Conservation (phyloP, 2,888 invertebrate genomes). For the Eueremaeus valkanovi region DNA sequence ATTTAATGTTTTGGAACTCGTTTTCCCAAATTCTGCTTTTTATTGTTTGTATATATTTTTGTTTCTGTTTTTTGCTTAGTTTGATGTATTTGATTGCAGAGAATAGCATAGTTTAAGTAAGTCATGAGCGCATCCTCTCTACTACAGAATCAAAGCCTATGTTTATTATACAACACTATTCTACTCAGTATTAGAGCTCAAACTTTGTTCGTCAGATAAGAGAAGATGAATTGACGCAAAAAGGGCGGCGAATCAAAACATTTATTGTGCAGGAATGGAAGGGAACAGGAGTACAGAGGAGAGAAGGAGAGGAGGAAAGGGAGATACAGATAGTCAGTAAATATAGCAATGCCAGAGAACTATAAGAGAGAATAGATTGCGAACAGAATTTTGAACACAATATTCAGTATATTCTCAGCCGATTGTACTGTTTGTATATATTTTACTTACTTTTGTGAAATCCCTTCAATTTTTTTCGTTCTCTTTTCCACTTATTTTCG, state of each 20-base stretch:
- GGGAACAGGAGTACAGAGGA: neutral
- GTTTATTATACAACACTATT: too few relatives aligned
- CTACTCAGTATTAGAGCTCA: neutral
- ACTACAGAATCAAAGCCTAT: neutral
- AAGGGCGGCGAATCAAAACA: slow-evolving; percentile 28
- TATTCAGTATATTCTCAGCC: too few relatives aligned
- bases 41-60: neutral
- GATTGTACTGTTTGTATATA: too few relatives aligned
- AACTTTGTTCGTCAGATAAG: slow-evolving; percentile 24
- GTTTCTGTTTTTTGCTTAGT: neutral
- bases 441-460: too few relatives aligned
- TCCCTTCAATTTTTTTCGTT: too few relatives aligned
- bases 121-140: slow-evolving; percentile 31
- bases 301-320: neutral
- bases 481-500: too few relatives aligned
- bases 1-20: slow-evolving; percentile 18
- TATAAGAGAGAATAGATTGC: too few relatives aligned
- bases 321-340: too few relatives aligned
- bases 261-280: slow-evolving; percentile 1
- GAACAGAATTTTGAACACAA: too few relatives aligned
- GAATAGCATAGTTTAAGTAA: neutral
- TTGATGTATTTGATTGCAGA: slow-evolving; percentile 1
- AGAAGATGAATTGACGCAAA: slow-evolving; percentile 26
- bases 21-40: neutral
- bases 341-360: too few relatives aligned